Evolutionary conservation across 2,888 invertebrate genomes (phyloP), one percentile per base, ranked within the genome.

Genomic region (Ennomos erosarius): DNA sequence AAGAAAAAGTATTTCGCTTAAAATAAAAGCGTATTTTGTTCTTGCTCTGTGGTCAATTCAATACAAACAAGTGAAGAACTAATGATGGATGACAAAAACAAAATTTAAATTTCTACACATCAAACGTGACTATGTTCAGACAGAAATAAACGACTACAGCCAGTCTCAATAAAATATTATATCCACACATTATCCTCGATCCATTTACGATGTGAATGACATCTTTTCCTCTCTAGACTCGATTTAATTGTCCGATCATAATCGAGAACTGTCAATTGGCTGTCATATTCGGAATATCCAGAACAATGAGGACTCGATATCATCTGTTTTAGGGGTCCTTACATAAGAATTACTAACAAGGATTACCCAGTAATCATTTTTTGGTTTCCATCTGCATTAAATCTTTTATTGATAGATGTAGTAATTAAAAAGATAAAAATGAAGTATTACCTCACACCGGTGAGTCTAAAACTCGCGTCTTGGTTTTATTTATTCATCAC

Each of bases 221-320:
- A 72, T 68, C 69, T 71, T 75, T 73, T 74, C 72, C 73, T 67
- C 70, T 77, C 78, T 74, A 74, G 74, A 75, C 73, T 74, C 76
- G 50, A 56, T 69, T 69, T 67, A 64, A 80, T 84, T 84, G 85
- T 85, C 82, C 80, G 73, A 84, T 87, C 83, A 84, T 81, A 69
- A 79, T 78, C 75, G 78, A 78, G 73, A 76, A 73, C 84, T 85
- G 90, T 87, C 91, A 88, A 87, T 88, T 82, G 84, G 70, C 81
- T 88, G 89, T 91, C 91, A 90, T 85, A 88, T 85, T 83, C 71
- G 68, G 77, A 67, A 54, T 56, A 58, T 55, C 45, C 55, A 42
- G 46, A 16, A 85, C 85, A 88, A 87, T 85, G 76, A 76, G 59
- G 78, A 76, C 87, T 87, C 83, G 79, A 88, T 86, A 84, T 11